Evolutionary conservation across 2,113 vertebrate species (phyloP).

Genomic region (Phocoena phocoena): DNA sequence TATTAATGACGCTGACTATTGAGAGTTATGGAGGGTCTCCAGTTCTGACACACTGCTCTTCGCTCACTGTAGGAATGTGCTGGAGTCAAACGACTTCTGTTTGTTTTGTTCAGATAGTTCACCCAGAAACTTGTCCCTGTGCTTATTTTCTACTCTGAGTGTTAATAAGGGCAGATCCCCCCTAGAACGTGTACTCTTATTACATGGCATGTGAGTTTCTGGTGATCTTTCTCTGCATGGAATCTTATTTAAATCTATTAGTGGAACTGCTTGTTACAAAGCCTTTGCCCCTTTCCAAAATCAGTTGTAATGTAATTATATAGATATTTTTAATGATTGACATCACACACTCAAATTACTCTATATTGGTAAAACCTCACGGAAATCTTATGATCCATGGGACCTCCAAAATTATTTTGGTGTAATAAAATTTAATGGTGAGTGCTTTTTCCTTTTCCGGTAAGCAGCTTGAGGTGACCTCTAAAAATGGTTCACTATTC

Average conservation of each 20-base stretch:
- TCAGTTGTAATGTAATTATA: background rate
- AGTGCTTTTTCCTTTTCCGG: background rate
- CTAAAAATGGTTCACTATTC: no score
- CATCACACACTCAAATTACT: background rate
- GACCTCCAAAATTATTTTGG: background rate
- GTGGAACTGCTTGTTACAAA: background rate
- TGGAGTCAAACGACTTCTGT: background rate
- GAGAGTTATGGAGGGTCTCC: slow-evolving; percentile 11
- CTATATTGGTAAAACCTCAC: background rate
- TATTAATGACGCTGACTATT: slow-evolving; percentile 48
- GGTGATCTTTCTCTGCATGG: background rate
- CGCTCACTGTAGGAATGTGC: background rate
- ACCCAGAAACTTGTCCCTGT: background rate
- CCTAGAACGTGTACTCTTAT: background rate
- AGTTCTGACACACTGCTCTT: background rate
- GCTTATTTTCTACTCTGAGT: background rate
- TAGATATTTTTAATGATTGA: background rate
- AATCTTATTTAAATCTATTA: background rate
- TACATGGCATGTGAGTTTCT: background rate
- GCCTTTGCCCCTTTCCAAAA: background rate
- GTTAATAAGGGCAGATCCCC: background rate
- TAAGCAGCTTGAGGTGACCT: no score
- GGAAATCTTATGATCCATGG: background rate
- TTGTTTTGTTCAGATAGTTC: background rate
- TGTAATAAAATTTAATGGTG: background rate